phyloP scores from a whole-genome alignment of 2,888 invertebrate genomes.

The Melikaiella ostensackeni region DNA sequence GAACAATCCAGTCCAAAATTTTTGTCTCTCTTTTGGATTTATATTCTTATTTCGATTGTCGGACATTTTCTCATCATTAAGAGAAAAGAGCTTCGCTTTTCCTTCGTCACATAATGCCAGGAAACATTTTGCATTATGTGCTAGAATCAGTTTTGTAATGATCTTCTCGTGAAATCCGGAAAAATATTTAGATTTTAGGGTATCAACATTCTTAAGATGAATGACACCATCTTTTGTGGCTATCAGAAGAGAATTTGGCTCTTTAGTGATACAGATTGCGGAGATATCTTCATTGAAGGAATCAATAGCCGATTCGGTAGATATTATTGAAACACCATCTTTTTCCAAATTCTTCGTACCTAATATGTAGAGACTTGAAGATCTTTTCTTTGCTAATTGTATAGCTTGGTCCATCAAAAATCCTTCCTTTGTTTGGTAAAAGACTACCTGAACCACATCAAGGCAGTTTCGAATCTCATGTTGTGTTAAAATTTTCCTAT shows the following conservation, averaged over 20 bases:
- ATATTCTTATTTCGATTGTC: constrained; percentile 44
- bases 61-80: constrained; percentile 57
- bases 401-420: constrained; percentile 80
- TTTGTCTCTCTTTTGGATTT: constrained; percentile 70
- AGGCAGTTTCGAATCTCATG: constrained; percentile 79
- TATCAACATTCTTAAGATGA: constrained; percentile 81
- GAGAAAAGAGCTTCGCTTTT: constrained; percentile 79
- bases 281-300: constrained; percentile 78
- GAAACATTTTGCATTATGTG: constrained; percentile 79
- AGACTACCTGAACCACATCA: constrained; percentile 84
- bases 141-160: constrained; percentile 77
- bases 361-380: constrained; percentile 81
- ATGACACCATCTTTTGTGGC: constrained; percentile 78
- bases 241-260: constrained; percentile 77
- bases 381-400: constrained; percentile 80
- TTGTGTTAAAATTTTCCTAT: constrained; percentile 82
- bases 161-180: constrained; percentile 58
- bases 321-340: neutral
- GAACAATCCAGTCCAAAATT: constrained; percentile 62
- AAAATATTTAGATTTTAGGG: constrained; percentile 78
- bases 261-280: constrained; percentile 80
- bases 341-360: constrained; percentile 77
- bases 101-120: constrained; percentile 81
- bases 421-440: constrained; percentile 82
- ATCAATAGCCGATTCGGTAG: constrained; percentile 13